Conservation (phyloP, 2,888 invertebrate genomes). For the Pardosa pseudoannulata region DNA sequence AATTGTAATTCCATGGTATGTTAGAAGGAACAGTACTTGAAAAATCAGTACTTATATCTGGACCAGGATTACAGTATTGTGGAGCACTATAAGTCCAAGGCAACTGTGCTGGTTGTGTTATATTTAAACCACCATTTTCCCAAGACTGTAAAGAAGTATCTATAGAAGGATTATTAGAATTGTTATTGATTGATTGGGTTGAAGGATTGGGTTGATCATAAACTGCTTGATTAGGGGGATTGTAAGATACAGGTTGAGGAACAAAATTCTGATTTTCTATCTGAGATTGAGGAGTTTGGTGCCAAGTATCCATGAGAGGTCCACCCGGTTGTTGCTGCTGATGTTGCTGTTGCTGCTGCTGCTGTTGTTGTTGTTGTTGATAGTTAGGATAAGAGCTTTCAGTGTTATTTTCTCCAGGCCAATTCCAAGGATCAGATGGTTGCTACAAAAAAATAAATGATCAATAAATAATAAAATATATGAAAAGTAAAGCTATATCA, state of each 20-base stretch:
- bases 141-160: conserved; percentile 24
- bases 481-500: too few species aligned
- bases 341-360: neutral
- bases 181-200: conserved; percentile 36
- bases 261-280: conserved; percentile 46
- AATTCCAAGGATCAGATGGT: neutral
- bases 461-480: neutral
- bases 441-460: neutral
- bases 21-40: neutral
- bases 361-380: conserved; percentile 9
- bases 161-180: conserved; percentile 14
- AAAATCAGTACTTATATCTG: neutral
- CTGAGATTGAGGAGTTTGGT: conserved; percentile 22
- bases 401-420: neutral
- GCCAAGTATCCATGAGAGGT: conserved; percentile 5
- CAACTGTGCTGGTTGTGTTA: conserved; percentile 47
- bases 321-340: conserved; percentile 48
- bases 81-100: conserved; percentile 54
- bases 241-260: conserved; percentile 11
- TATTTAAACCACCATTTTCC: conserved; percentile 42
- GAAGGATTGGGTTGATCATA: too few species aligned
- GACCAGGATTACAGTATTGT: conserved; percentile 40
- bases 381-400: neutral
- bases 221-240: conserved; percentile 20
- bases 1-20: neutral